Evolutionary conservation across 2,113 vertebrate species (phyloP).

Genomic region (Larimichthys polyactis): DNA sequence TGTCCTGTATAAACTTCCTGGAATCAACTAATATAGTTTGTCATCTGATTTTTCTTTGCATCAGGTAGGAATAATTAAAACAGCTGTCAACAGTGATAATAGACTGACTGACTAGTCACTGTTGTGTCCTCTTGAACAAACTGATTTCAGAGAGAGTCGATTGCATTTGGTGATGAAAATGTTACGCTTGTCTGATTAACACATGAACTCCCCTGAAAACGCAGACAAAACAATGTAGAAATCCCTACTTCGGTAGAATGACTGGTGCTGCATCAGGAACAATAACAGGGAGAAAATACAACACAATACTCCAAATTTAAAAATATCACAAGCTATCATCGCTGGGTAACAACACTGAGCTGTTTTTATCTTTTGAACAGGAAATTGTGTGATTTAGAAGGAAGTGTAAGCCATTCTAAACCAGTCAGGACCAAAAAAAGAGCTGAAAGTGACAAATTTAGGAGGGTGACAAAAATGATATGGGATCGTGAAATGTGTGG

Average conservation of each 20-base stretch:
- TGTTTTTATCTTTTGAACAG: conserved; percentile 31
- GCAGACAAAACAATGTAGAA: background rate
- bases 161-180: conserved; percentile 1
- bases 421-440: conserved; percentile 35
- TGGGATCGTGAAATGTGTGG: conserved; percentile 35
- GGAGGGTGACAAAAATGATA: conserved; percentile 30
- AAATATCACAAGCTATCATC: conserved; percentile 53
- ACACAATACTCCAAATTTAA: conserved; percentile 34
- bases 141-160: background rate
- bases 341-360: background rate
- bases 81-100: background rate
- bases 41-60: background rate
- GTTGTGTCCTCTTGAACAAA: background rate
- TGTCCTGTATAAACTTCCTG: background rate
- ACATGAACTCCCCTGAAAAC: background rate
- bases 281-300: conserved; percentile 14
- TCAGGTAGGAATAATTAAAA: conserved; percentile 3
- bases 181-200: background rate
- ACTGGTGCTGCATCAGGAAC: conserved; percentile 9
- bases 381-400: conserved; percentile 37
- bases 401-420: conserved; percentile 22
- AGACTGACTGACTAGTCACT: background rate
- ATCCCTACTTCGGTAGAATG: background rate
- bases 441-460: conserved; percentile 38
- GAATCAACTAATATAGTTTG: background rate